Evolutionary conservation across 2,888 invertebrate species (phyloP), one percentile per base, ranked within the genome.

Genomic region (Schizotus pectinicornis): DNA sequence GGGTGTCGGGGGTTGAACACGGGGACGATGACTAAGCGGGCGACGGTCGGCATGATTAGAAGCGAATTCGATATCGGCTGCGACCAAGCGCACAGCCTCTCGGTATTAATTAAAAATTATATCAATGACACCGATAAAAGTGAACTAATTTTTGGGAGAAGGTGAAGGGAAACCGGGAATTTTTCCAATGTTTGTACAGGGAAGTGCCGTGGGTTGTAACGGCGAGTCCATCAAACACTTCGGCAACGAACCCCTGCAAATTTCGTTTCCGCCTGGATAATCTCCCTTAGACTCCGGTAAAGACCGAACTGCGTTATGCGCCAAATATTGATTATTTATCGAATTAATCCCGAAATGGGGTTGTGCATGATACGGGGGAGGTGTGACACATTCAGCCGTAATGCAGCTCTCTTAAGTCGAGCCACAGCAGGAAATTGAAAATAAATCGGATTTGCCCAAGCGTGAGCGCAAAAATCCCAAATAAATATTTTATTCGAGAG

Each of bases 1-100:
- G 68, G 68, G 69, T 62, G 64, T 62, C 56, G 65, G 69, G 67
- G 70, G 67, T 67, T 62, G 64, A 65, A 65, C 63, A 66, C 68
- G 69, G 70, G 70, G 68, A 67, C 68, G 73, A 70, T 73, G 73
- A 73, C 72, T 74, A 73, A 73, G 73, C 67, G 54, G 55, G 59
- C 48, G 39, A 54, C 45, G 50, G 33, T 55, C 59, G 59, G 32
- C 49, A 54, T 57, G 57, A 57, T 57, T 57, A 57, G 52, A 48
- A 30, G 52, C 39, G 57, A 57, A 52, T 57, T 57, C 45, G 47
- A 57, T 57, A 57, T 51, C 57, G 41, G 9, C 48, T 22, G 2
- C 22, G 22, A 22, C 22, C 22, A 22, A 48, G 49, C 49, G 49
- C 13, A 32, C 54, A 47, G 39, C 22, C 22, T 45, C 43, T 36